Conservation (phyloP, 2,888 invertebrate species). For the Leucoma salicis region DNA sequence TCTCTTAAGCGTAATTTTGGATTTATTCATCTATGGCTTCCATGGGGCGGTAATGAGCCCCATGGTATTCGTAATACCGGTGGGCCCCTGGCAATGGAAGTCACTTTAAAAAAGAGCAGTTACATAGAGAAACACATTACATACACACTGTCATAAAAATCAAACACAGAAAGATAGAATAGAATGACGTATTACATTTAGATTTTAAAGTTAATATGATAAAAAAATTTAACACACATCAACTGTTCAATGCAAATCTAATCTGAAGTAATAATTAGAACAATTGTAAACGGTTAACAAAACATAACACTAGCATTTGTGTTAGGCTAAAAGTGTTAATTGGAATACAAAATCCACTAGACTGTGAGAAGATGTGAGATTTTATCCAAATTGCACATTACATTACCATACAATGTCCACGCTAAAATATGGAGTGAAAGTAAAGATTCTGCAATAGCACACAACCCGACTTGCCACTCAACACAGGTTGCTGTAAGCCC, state of each 20-base stretch:
- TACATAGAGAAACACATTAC: too few species aligned
- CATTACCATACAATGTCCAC: slow-evolving; percentile 59
- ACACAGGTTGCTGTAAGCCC: slow-evolving; percentile 36
- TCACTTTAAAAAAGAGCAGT: too few species aligned
- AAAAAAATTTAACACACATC: too few species aligned
- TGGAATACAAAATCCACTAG: slow-evolving; percentile 48
- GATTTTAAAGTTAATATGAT: too few species aligned
- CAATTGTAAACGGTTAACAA: slow-evolving; percentile 38
- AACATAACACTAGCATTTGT: slow-evolving; percentile 39
- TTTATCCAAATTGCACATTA: slow-evolving; percentile 48
- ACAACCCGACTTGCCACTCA: slow-evolving; percentile 24
- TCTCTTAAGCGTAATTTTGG: too few species aligned
- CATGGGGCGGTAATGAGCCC: too few species aligned
- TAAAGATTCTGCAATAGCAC: slow-evolving; percentile 24
- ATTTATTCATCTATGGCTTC: too few species aligned
- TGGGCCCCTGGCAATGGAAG: too few species aligned
- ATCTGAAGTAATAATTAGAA: slow-evolving; percentile 27
- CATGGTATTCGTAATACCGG: too few species aligned
- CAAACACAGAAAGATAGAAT: too few species aligned
- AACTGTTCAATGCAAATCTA: slow-evolving; percentile 11
- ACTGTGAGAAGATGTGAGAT: slow-evolving; percentile 60
- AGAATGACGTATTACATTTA: too few species aligned
- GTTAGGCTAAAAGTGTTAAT: slow-evolving; percentile 48
- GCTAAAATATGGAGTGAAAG: slow-evolving; percentile 60
- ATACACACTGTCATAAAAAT: too few species aligned